Conservation (phyloP, 1,140 invertebrate species). For the Leptestheria dahalacensis region DNA sequence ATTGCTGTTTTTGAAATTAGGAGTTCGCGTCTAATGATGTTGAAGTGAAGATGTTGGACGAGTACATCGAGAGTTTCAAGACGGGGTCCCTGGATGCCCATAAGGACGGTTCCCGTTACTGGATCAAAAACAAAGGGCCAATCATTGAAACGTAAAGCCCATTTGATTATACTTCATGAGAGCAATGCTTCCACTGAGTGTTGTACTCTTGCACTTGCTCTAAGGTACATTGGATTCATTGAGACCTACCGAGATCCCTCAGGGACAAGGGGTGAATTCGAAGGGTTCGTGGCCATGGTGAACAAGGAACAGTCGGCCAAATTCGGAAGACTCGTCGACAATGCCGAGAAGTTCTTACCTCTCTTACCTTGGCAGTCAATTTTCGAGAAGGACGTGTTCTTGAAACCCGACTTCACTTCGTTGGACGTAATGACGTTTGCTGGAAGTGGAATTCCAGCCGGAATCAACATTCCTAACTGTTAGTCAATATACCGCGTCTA, state of each 20-base stretch:
- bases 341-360: constrained; percentile 62
- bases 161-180: neutral
- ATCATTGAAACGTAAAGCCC: constrained; percentile 55
- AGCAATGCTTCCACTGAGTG: constrained; percentile 8
- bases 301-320: constrained; percentile 89
- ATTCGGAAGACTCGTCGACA: constrained; percentile 61
- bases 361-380: constrained; percentile 70
- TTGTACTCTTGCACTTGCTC: constrained; percentile 17
- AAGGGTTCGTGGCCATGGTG: constrained; percentile 90
- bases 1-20: constrained; percentile 18
- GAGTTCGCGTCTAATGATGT: constrained; percentile 61
- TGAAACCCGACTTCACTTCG: constrained; percentile 89
- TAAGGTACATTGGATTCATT: constrained; percentile 83
- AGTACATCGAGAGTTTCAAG: constrained; percentile 69
- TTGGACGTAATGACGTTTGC: constrained; percentile 83
- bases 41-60: constrained; percentile 68
- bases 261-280: constrained; percentile 85
- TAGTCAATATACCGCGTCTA: constrained; percentile 26
- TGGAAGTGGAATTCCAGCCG: constrained; percentile 78
- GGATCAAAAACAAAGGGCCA: constrained; percentile 86
- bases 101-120: constrained; percentile 73
- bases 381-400: constrained; percentile 83
- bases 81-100: constrained; percentile 74
- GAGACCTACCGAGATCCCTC: constrained; percentile 88
- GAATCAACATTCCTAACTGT: constrained; percentile 96